Conservation (phyloP, 2,797 vertebrate genomes). For the Enteromius thamalakanensis region DNA sequence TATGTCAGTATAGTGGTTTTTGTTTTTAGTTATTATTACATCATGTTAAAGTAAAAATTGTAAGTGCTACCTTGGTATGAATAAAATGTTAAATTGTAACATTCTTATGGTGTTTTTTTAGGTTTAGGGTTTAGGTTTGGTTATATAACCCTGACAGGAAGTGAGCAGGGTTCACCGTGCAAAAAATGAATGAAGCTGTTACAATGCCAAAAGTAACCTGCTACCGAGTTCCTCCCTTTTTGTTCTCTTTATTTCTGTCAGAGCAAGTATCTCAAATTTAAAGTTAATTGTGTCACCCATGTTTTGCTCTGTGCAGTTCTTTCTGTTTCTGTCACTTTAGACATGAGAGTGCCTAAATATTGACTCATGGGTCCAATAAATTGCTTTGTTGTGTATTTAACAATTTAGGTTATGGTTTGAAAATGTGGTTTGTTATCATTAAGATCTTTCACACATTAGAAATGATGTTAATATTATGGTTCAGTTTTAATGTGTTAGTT, state of each 20-base stretch:
- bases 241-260: slow-evolving; percentile 5
- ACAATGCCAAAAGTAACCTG: background rate
- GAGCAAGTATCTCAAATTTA: background rate
- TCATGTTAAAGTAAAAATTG: background rate
- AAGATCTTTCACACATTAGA: background rate
- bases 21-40: background rate
- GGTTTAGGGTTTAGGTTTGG: background rate
- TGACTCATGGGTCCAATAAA: background rate
- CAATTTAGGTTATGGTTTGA: background rate
- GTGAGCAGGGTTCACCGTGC: background rate
- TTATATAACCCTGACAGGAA: slow-evolving; percentile 1
- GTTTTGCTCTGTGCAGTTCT: background rate
- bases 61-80: background rate
- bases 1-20: background rate
- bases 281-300: background rate
- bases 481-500: background rate
- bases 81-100: background rate
- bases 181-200: background rate
- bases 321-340: background rate
- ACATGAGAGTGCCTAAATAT: background rate
- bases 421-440: background rate
- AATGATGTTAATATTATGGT: background rate
- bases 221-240: background rate
- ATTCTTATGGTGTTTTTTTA: background rate
- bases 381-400: background rate